A percentile compares a stretch with the other conserved stretches of the same genome.
phyloP scores from a whole-genome alignment of 2,888 invertebrate genomes.

The Drosophila parthenogenetica region DNA sequence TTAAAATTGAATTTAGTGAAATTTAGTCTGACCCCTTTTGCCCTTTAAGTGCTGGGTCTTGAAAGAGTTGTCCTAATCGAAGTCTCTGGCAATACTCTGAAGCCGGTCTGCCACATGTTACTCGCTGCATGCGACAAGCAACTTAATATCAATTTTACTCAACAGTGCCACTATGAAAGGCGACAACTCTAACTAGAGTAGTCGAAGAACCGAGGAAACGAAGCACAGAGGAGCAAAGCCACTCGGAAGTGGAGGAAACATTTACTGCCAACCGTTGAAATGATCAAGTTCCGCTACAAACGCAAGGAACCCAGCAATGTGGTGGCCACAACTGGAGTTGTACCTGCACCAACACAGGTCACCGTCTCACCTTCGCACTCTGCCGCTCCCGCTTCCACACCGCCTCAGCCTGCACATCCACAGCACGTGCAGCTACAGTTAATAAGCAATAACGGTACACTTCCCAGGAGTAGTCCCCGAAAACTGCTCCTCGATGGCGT shows the following conservation, averaged over 20 bases:
- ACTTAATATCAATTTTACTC: conserved; percentile 5
- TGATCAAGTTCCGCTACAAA: conserved; percentile 89
- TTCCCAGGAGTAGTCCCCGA: conserved; percentile 83
- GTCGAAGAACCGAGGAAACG: background rate
- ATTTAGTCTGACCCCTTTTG: no score
- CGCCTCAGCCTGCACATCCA: background rate
- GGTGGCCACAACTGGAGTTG: conserved; percentile 52
- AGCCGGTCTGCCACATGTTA: conserved; percentile 6
- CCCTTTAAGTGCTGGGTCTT: no score
- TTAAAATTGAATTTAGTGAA: no score
- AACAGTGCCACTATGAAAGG: conserved; percentile 8
- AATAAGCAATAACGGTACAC: conserved; percentile 78
- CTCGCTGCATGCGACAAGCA: conserved; percentile 1
- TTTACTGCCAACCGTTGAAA: conserved; percentile 58
- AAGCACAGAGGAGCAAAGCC: background rate
- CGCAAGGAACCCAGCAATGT: conserved; percentile 86
- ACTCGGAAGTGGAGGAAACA: background rate
- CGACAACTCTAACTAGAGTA: conserved; percentile 13
- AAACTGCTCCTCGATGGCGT: conserved; percentile 70
- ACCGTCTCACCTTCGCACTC: background rate
- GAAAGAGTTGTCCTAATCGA: background rate
- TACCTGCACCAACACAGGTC: background rate
- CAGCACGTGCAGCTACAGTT: conserved; percentile 77
- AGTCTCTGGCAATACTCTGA: conserved; percentile 17
- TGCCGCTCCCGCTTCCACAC: background rate